Percentiles rank a stretch among this genome's conserved stretches.
Conservation (phyloP, 1,140 invertebrate genomes). For the Rhyzopertha dominica region DNA sequence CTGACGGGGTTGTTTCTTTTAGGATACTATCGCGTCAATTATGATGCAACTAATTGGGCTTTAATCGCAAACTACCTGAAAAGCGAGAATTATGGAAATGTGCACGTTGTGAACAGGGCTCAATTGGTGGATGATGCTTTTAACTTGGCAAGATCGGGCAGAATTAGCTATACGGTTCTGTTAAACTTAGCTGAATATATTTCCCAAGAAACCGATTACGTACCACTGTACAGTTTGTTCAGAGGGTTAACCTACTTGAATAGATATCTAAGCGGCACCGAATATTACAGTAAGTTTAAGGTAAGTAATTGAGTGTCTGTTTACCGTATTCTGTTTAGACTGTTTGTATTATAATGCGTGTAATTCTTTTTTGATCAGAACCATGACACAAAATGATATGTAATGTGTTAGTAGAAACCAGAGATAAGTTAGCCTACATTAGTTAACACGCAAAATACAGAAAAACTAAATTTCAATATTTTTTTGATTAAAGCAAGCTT, state of each 20-base stretch:
- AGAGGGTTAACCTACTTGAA: slow-evolving; percentile 1
- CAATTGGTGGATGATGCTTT: slow-evolving; percentile 76
- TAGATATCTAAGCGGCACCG: neutral
- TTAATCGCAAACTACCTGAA: too few relatives aligned
- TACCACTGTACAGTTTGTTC: slow-evolving; percentile 8
- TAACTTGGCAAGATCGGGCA: slow-evolving; percentile 58
- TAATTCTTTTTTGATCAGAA: too few relatives aligned
- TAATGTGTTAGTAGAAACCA: too few relatives aligned
- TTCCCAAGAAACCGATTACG: slow-evolving; percentile 7
- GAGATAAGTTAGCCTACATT: too few relatives aligned
- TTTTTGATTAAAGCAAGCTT: too few relatives aligned
- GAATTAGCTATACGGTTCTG: slow-evolving; percentile 51
- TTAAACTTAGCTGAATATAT: slow-evolving; percentile 34
- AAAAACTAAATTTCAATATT: too few relatives aligned
- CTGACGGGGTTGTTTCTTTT: too few relatives aligned
- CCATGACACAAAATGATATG: too few relatives aligned
- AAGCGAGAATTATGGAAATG: neutral
- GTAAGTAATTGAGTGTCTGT: neutral
- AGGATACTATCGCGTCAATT: too few relatives aligned
- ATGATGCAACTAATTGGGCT: too few relatives aligned
- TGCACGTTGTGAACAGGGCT: slow-evolving; percentile 43
- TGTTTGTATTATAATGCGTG: too few relatives aligned
- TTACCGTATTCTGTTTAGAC: neutral
- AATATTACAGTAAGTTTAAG: slow-evolving; percentile 3
- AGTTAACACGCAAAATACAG: too few relatives aligned